Base-by-base conservation (phyloP, 2,888 invertebrate genomes). In the Monopis laevigella region DNA sequence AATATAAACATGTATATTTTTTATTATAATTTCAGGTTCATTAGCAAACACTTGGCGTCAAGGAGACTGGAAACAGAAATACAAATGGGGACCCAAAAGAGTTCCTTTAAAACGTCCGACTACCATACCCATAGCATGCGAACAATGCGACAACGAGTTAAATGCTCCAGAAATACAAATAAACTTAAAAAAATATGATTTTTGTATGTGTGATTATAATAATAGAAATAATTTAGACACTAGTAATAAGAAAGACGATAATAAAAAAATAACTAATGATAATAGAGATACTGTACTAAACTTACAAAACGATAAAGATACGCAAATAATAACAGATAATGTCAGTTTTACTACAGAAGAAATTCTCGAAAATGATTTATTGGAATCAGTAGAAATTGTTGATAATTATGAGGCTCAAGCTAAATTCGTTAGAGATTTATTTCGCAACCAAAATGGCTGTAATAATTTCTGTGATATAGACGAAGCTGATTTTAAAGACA, bases 41-140 rank as follows among this genome's bases (percentile, higher is more conserved):
- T 77, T 90, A 19, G 84, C 86, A 13, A 89, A 89, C 54, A 93
- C 93, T 0, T 94, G 93, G 93, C 82, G 90, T 34, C 92, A 93
- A 59, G 89, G 89, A 0, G 77, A 85, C 18, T 89, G 89, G 89
- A 75, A 61, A 36, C 62, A 54, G 10, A 80, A 71, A 49, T 77
- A 81, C 47, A 63, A 62, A 43, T 39, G 55, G 1, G 66, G 59
- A 8, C 75, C 72, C 0, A 61, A 62, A 40, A 68, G 57, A 48
- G 55, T 71, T 0, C 59, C 62, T 0, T 45, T 81, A 5, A 48
- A 65, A 32, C 51, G 65, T 35, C 65, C 67, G 3, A 45, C 55
- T 3, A 48, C 54, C 2, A 40, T 51, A 26, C 49, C 51, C 2
- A 48, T 55, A 34, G 30, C 41, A 0, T 71, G 72, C 48, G 48